These are phyloP conservation scores for Alces alces DNA, from an alignment of 2,113 vertebrate genomes.

Conservation along the genomic window DNA sequence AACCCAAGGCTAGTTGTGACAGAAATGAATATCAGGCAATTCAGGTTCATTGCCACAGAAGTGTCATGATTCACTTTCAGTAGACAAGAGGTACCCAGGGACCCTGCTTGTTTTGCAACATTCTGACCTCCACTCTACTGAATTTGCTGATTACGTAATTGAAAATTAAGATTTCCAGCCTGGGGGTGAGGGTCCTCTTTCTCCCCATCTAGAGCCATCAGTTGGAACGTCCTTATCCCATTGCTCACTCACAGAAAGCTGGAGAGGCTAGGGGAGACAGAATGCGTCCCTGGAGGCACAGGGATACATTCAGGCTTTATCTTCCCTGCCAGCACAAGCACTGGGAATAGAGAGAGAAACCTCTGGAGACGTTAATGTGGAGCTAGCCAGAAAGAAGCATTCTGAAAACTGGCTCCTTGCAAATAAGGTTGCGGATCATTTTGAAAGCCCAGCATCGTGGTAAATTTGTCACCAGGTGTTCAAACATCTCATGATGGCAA, in stretches of 20 bases:
- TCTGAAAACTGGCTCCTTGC: background rate
- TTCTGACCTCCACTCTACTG: constrained; percentile 6
- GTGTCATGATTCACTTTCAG: background rate
- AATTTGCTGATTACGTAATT: constrained; percentile 16
- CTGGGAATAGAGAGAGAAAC: background rate
- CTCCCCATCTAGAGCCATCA: background rate
- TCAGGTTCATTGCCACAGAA: constrained; percentile 39
- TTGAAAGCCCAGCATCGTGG: background rate
- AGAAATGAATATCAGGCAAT: constrained; percentile 19
- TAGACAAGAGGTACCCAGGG: background rate
- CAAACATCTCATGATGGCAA: background rate
- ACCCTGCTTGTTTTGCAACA: background rate
- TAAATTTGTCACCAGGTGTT: background rate
- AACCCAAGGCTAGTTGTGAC: constrained; percentile 44
- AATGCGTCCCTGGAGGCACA: background rate
- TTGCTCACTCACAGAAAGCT: background rate
- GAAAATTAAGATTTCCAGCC: constrained; percentile 30
- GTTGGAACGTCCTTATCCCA: background rate
- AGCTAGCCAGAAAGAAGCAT: background rate
- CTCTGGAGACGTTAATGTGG: background rate
- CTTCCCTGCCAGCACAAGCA: rapidly evolving
- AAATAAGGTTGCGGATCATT: background rate
- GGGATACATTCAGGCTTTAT: background rate
- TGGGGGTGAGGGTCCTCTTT: background rate
- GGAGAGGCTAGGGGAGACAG: background rate